Evolutionary conservation across 1,140 invertebrate species (phyloP), one percentile per base, ranked within the genome.

Genomic region (Akabosia matsudoensis): DNA sequence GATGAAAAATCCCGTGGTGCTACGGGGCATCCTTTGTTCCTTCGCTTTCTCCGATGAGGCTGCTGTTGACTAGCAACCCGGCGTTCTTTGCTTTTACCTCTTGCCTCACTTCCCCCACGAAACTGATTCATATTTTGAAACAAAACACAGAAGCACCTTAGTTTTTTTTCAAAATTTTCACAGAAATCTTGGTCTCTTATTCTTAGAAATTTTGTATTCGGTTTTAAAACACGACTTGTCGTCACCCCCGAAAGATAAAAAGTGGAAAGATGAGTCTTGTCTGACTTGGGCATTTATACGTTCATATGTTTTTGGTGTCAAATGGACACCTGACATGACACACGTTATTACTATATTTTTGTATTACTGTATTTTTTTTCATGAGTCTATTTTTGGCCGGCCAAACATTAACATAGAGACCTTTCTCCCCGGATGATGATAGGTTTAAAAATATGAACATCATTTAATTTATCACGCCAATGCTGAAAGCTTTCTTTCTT

Each of bases 271-370:
- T 67, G 61, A 67, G n/a, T 30, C 61, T 7, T 67, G 61, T 67
- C 61, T 30, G 61, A 13, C 22, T 67, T 67, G n/a, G n/a, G 61
- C 31, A 67, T 67, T 67, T 67, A 67, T 67, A n/a, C n/a, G n/a
- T n/a, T n/a, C n/a, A 67, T 67, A 67, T 30, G 61, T 7, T 10
- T 45, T 45, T 7, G 37, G 37, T 67, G 61, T 67, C 61, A 67
- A 67, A 67, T 67, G 61, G 61, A 67, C 61, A 67, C 61, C 61
- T 67, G 61, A 67, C 61, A 67, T 67, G 61, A 67, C 61, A 67
- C 61, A 4, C 30, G 26, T 67, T 67, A 67, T 67, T 10, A 30
- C n/a, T 61, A 22, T 61, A 10, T 16, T n/a, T 61, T 7, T 22
- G 4, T 61, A 16, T 61, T 61, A n/a, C 54, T 7, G n/a, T 45